Evolutionary conservation across 2,797 vertebrate species (phyloP), one percentile per base, ranked within the genome.

Genomic region (Pseudochromis fuscus): DNA sequence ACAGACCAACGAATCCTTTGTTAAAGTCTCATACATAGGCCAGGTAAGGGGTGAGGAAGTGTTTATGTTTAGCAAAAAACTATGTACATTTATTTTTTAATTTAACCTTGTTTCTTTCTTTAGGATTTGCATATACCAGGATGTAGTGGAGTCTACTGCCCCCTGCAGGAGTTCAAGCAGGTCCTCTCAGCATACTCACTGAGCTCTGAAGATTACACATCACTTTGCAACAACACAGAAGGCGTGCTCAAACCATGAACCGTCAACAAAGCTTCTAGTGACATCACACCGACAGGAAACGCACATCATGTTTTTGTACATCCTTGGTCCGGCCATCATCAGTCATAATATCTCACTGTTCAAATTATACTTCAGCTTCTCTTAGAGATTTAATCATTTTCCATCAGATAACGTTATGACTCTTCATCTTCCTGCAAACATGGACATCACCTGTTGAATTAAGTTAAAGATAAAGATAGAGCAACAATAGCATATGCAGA

Each of bases 81-180:
- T 13, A 33, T 10, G 18, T 21, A 16, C 7, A 9, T 21, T 8
- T 27, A 7, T 42, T 10, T 4, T 42, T 37, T 38, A 8, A 49
- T 19, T 61, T 7, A 5, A n/a, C 35, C 0, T 72, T 78, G 1
- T 78, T 19, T 77, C 9, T 86, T 12, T 69, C 66, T 15, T 13
- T 78, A 98, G 97, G 96, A 96, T 69, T 94, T 95, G 77, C 92
- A 94, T 51, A 91, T 97, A 1, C 93, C 87, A 64, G 96, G 97
- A 49, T 99, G 97, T 52, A 94, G 93, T 49, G 90, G 91, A 38
- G 88, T 92, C 71, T 95, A 96, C 87, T 99, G 98, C 85, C 96
- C 97, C 0, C 94, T 99, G 31, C 73, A 94, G 68, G 94, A 96
- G 76, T 98, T 99, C 89, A 92, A 96, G 72, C 72, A 91, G 48